These are phyloP conservation scores for Oreochromis niloticus DNA, from an alignment of 2,113 vertebrate species.

Conservation along the genomic window DNA sequence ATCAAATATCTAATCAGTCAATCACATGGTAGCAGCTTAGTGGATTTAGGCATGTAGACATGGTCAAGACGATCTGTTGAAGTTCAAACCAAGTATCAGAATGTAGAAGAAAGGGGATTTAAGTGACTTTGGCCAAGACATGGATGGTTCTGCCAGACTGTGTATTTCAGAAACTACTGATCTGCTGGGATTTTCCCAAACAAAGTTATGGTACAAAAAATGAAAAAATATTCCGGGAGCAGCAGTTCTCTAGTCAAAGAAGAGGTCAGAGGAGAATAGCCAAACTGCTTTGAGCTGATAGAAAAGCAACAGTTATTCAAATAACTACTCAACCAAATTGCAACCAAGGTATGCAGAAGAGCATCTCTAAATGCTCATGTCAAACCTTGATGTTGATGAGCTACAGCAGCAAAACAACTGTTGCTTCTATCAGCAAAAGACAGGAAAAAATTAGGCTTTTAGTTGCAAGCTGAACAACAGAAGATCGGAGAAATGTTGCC, in stretches of 20 bases:
- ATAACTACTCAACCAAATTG: neutral
- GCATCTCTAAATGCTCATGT: neutral
- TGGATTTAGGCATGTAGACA: neutral
- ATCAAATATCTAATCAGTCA: neutral
- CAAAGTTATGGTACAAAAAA: neutral
- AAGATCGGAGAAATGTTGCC: neutral
- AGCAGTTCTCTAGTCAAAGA: neutral
- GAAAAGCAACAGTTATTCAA: neutral
- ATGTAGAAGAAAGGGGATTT: neutral
- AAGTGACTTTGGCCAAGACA: neutral
- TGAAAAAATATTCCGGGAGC: neutral
- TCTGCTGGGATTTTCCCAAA: neutral
- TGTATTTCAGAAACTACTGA: neutral
- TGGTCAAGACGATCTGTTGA: rapidly evolving
- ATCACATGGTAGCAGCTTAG: neutral
- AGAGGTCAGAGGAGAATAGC: neutral
- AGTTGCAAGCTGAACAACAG: neutral
- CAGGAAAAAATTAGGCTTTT: neutral
- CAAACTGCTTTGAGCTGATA: neutral
- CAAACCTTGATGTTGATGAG: neutral
- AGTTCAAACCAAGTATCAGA: neutral
- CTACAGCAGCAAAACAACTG: neutral
- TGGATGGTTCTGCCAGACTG: neutral
- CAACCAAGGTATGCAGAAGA: neutral
- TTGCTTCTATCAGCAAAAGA: neutral